Evolutionary conservation across 2,113 vertebrate species (phyloP), one percentile per base, ranked within the genome.

Genomic region (Pteropus alecto): DNA sequence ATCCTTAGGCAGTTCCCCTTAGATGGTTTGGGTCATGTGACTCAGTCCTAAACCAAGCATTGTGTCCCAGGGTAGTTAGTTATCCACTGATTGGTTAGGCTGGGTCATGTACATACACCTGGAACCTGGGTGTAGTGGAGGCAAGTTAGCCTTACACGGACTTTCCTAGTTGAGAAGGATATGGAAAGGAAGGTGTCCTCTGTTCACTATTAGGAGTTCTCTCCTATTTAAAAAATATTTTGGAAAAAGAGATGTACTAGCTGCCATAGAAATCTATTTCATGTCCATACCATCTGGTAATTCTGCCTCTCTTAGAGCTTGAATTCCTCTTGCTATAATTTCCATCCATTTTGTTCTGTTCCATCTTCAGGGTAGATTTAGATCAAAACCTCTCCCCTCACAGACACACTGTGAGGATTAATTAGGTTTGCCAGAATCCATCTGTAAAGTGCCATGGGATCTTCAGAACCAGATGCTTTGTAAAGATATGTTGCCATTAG

Each of bases 381-480:
- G 79, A 85, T 97, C 81, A 93, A 97, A 97, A 83, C n/a, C 60
- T 82, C 94, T 85, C 87, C 51, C 56, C 84, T 96, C 71, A 85
- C 65, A 97, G 81, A 97, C 95, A 95, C 67, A 93, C 82, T 93
- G 82, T 87, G 92, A 95, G 92, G 96, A 87, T 97, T 97, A 96
- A 97, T 95, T 95, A 93, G 86, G 83, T 93, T 97, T 97, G 97
- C 91, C 43, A 74, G 89, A 95, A 96, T 51, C 91, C 93, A 95
- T 97, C 93, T 98, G 95, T 95, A 93, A 94, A 96, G 41, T 94
- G 86, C 61, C 92, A 78, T 76, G 81, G 93, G 95, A 91, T 82
- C 96, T 92, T 91, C 63, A 89, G 86, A 85, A 78, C 82, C 97
- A 97, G 78, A 91, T 98, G 95, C 93, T 93, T 93, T 74, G 51